These are phyloP conservation scores for Mus spicilegus DNA, from an alignment of 2,113 vertebrate species.

Conservation along the genomic window DNA sequence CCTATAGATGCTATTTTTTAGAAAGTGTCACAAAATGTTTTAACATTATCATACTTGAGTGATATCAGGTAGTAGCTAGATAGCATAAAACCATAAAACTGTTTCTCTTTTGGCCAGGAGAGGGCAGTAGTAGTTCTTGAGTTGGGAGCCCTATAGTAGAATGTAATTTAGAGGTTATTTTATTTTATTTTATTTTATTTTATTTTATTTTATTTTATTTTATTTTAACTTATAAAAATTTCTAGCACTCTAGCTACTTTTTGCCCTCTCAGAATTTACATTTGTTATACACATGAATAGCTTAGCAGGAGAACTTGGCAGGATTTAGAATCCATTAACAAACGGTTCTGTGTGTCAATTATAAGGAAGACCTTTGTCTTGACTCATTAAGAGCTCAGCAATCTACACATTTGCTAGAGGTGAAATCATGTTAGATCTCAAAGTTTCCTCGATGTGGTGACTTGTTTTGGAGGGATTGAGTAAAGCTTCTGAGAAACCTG, in stretches of 20 bases:
- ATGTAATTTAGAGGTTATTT: background rate
- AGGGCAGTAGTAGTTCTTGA: conserved; percentile 74
- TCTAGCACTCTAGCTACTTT: conserved; percentile 10
- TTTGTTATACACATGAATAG: conserved; percentile 59
- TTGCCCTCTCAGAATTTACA: conserved; percentile 48
- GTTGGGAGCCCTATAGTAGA: background rate
- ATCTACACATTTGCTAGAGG: conserved; percentile 21
- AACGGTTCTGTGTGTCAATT: conserved; percentile 34
- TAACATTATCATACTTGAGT: background rate
- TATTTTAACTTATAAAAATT: background rate
- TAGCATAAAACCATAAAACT: background rate
- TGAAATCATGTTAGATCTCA: conserved; percentile 54
- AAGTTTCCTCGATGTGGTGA: background rate
- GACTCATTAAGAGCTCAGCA: conserved; percentile 32
- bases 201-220: accelerated
- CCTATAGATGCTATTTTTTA: background rate
- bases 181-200: no score
- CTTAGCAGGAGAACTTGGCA: conserved; percentile 40
- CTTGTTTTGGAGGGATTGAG: conserved; percentile 3
- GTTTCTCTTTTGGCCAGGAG: conserved; percentile 61
- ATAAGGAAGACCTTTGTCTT: conserved; percentile 37
- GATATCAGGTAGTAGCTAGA: background rate
- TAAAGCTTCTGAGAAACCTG: background rate
- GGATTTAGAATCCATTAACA: conserved; percentile 39
- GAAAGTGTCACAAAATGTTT: background rate